A percentile compares a stretch with the other conserved stretches of the same genome.
Conservation (phyloP, 2,797 vertebrate genomes). For the Hozukius guyotensis region DNA sequence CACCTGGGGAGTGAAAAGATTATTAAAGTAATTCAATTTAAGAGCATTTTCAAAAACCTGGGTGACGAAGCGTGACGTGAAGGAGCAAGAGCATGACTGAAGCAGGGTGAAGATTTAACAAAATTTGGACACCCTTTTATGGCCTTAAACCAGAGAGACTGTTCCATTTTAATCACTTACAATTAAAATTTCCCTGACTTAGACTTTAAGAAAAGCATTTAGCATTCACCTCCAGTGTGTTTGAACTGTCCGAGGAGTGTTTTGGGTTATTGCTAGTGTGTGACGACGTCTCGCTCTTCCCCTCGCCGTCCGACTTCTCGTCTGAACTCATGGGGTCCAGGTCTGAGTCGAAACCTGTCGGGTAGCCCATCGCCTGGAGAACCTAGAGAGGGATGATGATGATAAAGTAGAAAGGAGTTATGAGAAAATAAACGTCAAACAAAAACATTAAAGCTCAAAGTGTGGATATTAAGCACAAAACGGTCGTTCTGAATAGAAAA, state of each 20-base stretch:
- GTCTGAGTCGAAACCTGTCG: conserved; percentile 96
- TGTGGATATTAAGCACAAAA: background rate
- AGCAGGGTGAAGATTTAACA: background rate
- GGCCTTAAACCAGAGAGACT: background rate
- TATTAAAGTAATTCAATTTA: background rate
- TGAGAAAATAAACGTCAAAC: background rate
- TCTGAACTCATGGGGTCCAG: conserved; percentile 97
- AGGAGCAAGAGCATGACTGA: background rate
- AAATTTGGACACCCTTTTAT: background rate
- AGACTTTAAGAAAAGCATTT: background rate
- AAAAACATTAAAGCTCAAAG: background rate
- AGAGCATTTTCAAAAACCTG: background rate
- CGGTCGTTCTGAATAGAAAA: background rate
- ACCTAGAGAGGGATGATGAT: conserved; percentile 81
- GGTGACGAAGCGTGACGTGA: background rate
- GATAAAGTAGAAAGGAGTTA: background rate
- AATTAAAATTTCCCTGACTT: background rate
- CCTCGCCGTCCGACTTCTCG: conserved; percentile 97
- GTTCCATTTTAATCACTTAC: background rate
- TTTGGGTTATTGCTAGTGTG: conserved; percentile 96
- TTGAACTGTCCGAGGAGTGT: conserved; percentile 93
- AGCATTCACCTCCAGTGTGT: conserved; percentile 91
- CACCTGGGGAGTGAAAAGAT: conserved; percentile 80
- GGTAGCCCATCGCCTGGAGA: conserved; percentile 98
- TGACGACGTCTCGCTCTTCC: conserved; percentile 95